Base-by-base conservation (phyloP, 2,888 invertebrate species). In the Ochropleura plecta region DNA sequence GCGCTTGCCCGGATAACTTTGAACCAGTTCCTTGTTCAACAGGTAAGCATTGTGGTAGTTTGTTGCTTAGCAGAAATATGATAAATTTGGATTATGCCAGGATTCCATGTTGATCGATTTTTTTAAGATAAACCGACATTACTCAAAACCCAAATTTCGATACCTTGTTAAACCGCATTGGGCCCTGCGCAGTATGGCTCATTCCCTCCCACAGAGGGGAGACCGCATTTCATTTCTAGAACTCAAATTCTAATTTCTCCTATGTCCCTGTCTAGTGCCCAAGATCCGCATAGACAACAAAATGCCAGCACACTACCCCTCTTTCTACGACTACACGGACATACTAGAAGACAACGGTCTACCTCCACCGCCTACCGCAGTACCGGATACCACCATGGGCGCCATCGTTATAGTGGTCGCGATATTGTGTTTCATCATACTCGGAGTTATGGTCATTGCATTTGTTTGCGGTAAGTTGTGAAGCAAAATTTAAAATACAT, bases 1-100 rank as follows among this genome's bases (percentile, higher is more conserved):
- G 99, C 89, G 98, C 97, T 4, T 99, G 99, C 92, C 98, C 98
- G 0, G 98, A 98, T 89, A 93, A 93, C 5, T 91, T 94, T 0
- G 97, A 97, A 88, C 91, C 90, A 8, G 93, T 90, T 12, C 92
- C 93, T 9, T 98, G 98, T 87, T 97, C 96, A 30, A 96, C 94
- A 86, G 97, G 98, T 97, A 91, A 90, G 82, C 20, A 46, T 49
- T 18, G 9, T 18, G 3, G 16, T 16, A 40, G 8, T 14, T 76
- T 18, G 12, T 49, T 64, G 53, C 5, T n/a, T n/a, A 6, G 5
- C 12, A n/a, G 44, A n/a, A 55, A 44, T 68, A 18, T 14, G 0
- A 51, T 16, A 3, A 14, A 55, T 72, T 40, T 48, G 40, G 0
- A 12, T 46, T 40, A 9, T 42, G 14, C 10, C 2, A 44, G 14